phyloP scores from a whole-genome alignment of 2,888 invertebrate genomes.

The Hydropsyche betteni region DNA sequence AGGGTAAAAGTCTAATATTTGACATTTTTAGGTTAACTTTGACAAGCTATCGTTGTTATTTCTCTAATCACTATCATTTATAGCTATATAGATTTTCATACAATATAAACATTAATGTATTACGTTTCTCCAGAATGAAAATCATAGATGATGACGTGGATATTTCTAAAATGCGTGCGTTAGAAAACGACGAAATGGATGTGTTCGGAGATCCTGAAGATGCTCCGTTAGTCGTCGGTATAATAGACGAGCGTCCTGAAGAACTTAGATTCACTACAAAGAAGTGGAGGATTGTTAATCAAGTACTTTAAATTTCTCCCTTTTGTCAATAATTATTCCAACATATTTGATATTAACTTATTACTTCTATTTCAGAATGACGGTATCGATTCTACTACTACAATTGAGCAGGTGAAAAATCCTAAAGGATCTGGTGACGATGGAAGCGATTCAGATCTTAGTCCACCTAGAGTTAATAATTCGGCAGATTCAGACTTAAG shows the following conservation, averaged over 20 bases:
- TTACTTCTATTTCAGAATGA: slow-evolving; percentile 59
- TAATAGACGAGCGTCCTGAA: slow-evolving; percentile 83
- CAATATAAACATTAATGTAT: neutral
- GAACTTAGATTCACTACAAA: slow-evolving; percentile 65
- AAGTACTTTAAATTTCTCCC: slow-evolving; percentile 55
- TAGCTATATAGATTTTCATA: too few relatives aligned
- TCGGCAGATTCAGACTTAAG: slow-evolving; percentile 54
- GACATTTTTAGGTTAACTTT: slow-evolving; percentile 36
- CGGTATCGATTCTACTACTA: slow-evolving; percentile 63
- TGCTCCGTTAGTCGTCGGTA: slow-evolving; percentile 88
- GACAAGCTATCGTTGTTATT: too few relatives aligned
- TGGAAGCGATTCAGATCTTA: slow-evolving; percentile 59
- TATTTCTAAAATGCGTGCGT: slow-evolving; percentile 67
- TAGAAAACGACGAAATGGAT: slow-evolving; percentile 72
- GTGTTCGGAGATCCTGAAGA: slow-evolving; percentile 82
- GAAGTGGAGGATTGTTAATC: slow-evolving; percentile 63
- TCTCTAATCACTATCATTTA: too few relatives aligned
- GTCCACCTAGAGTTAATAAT: slow-evolving; percentile 57
- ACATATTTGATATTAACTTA: neutral
- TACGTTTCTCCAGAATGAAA: slow-evolving; percentile 68
- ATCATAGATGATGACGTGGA: slow-evolving; percentile 89
- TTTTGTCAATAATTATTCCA: neutral
- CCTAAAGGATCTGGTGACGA: slow-evolving; percentile 51
- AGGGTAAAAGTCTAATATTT: slow-evolving; percentile 55
- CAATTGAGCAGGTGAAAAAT: slow-evolving; percentile 63